Evolutionary conservation across 2,113 vertebrate species (phyloP), one percentile per base, ranked within the genome.

Genomic region (Bubo scandiacus): DNA sequence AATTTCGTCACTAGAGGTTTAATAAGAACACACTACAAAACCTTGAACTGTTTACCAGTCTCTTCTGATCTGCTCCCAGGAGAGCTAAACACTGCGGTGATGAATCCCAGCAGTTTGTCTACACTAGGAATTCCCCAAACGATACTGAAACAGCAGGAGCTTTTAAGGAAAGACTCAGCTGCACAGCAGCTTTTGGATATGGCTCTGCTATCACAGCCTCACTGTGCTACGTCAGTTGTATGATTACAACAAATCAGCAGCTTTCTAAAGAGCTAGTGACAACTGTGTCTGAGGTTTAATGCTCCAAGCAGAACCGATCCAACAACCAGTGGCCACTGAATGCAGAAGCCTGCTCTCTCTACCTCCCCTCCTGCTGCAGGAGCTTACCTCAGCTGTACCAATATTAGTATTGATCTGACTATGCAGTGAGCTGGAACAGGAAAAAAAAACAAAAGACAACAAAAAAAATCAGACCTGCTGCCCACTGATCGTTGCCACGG

Each of bases 401-500:
- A 10, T 12, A 10, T 25, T 27, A 54, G n/a, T 2, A 34, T 0
- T 70, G 47, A 87, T 42, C 63, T 52, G 45, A 93, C 38, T 68
- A 52, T 6, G 85, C 45, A 81, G 54, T 34, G 81, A 93, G 51
- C 27, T 87, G 49, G 34, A 96, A 88, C 13, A 96, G 42, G 32
- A 75, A 26, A 40, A 84, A 84, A 55, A 29, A 70, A 25, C 13
- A n/a, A 19, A 45, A 49, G 32, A 4, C 17, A 34, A 54, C 16
- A 61, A 66, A 13, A 13, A 63, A 49, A 15, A 10, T 0, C 93
- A 96, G 83, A 99, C 99, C 99, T 99, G 99, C 87, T 99, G 99
- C 92, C 99, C 98, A 95, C 99, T 99, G 98, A 99, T 99, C 38
- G 99, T 99, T 96, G 99, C 99, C 98, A 99, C 99, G 10, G 99